Percentiles rank a stretch among this genome's conserved stretches.
These are phyloP conservation scores for Tigriopus japonicus DNA, from an alignment of 1,140 invertebrate genomes.

Conservation along the genomic window DNA sequence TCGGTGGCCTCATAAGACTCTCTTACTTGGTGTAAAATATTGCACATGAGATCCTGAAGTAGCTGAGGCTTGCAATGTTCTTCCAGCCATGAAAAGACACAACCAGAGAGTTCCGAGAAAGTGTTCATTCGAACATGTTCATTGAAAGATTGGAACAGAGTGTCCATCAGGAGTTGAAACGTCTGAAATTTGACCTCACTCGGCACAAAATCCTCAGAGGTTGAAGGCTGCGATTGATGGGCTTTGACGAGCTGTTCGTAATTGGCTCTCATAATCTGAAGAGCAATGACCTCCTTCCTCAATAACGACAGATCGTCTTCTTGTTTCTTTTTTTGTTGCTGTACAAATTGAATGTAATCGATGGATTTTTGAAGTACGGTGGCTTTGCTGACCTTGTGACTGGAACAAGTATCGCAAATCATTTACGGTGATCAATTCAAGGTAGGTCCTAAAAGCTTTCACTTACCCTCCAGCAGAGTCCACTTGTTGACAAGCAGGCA, in stretches of 20 bases:
- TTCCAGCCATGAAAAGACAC: conserved; percentile 87
- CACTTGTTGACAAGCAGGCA: conserved; percentile 71
- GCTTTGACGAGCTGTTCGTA: conserved; percentile 92
- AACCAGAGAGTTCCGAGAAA: conserved; percentile 76
- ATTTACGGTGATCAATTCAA: neutral
- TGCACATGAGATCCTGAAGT: conserved; percentile 13
- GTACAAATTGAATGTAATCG: conserved; percentile 59
- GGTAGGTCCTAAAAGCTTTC: neutral
- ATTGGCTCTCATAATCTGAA: conserved; percentile 79
- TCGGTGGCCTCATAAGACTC: neutral
- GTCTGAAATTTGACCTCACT: conserved; percentile 83
- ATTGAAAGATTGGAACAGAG: conserved; percentile 70
- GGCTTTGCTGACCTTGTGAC: conserved; percentile 89
- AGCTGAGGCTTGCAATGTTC: conserved; percentile 88
- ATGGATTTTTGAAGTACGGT: conserved; percentile 53
- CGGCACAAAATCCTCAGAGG: conserved; percentile 42
- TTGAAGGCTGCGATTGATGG: conserved; percentile 52
- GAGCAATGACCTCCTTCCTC: conserved; percentile 81
- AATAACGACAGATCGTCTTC: conserved; percentile 76
- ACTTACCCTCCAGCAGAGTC: conserved; percentile 42
- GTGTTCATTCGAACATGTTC: conserved; percentile 68
- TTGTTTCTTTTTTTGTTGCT: conserved; percentile 78
- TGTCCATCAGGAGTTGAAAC: conserved; percentile 89
- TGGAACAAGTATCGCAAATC: conserved; percentile 17
- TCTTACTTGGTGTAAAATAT: neutral